A percentile compares a stretch with the other conserved stretches of the same genome.
These are phyloP conservation scores for Origma solitaria DNA, from an alignment of 2,113 vertebrate species.

Conservation along the genomic window DNA sequence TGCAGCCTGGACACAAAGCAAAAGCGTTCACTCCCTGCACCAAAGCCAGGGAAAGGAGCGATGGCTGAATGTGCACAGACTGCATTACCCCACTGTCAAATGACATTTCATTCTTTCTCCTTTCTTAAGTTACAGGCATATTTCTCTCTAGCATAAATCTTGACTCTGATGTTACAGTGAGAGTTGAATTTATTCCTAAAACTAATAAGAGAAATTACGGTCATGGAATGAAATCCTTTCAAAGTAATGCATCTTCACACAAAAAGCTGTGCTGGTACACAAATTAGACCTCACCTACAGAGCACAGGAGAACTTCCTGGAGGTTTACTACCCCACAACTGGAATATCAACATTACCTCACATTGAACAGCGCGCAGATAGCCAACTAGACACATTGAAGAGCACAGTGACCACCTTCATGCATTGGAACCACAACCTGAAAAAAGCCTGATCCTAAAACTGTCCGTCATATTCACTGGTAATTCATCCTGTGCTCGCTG, in stretches of 20 bases:
- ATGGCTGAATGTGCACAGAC: not conserved
- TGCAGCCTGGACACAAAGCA: conserved; percentile 42
- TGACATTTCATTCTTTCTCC: not conserved
- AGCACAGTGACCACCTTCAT: not conserved
- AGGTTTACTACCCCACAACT: not conserved
- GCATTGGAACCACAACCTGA: not conserved
- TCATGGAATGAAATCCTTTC: not conserved
- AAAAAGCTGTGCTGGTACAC: not conserved
- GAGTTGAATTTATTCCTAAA: not conserved
- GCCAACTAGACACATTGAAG: not conserved
- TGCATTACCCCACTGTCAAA: not conserved
- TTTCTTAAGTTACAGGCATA: not conserved
- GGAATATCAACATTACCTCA: not conserved
- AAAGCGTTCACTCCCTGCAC: not conserved
- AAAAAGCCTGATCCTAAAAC: not conserved
- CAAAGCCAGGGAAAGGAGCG: not conserved
- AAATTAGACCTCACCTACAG: not conserved
- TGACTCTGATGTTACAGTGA: not conserved
- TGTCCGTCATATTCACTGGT: not conserved
- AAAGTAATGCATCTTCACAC: not conserved
- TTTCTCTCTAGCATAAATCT: not conserved
- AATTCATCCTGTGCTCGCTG: not conserved
- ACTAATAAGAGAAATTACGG: not conserved
- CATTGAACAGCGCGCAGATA: not conserved
- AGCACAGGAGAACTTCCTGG: not conserved